Evolutionary conservation across 2,888 invertebrate species (phyloP).

Genomic region (Horisme vitalbata): DNA sequence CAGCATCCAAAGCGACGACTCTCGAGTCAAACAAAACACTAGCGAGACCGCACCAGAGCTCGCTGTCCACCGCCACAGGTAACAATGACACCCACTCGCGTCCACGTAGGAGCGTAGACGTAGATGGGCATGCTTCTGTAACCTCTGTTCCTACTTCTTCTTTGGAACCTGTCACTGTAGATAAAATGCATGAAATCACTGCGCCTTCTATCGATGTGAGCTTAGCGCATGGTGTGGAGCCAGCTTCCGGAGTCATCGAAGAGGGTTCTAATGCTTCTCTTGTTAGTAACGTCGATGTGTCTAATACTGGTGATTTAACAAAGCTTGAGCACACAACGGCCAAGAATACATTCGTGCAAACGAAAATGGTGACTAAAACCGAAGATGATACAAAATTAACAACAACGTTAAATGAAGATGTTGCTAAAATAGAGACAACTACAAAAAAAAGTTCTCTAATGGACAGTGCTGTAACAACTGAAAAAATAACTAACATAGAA

Average conservation of each 20-base stretch:
- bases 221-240: slow-evolving; percentile 77
- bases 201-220: slow-evolving; percentile 66
- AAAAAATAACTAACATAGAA: slow-evolving; percentile 33
- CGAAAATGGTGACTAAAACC: slow-evolving; percentile 6
- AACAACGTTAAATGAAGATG: slow-evolving; percentile 1
- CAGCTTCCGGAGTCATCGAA: slow-evolving; percentile 38
- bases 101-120: slow-evolving; percentile 88
- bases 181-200: slow-evolving; percentile 76
- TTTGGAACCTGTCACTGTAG: slow-evolving; percentile 70
- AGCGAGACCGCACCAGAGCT: slow-evolving; percentile 85
- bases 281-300: slow-evolving; percentile 51
- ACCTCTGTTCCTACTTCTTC: slow-evolving; percentile 63
- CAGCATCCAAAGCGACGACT: slow-evolving; percentile 87
- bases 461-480: slow-evolving; percentile 27
- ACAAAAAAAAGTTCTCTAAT: slow-evolving; percentile 21
- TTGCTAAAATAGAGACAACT: slow-evolving; percentile 18
- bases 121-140: slow-evolving; percentile 84
- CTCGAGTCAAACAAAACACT: slow-evolving; percentile 89
- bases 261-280: slow-evolving; percentile 59
- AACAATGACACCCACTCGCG: slow-evolving; percentile 80
- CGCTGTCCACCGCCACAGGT: slow-evolving; percentile 80
- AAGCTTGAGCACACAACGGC: slow-evolving; percentile 38
- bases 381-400: background rate
- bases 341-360: slow-evolving; percentile 13
- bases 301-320: slow-evolving; percentile 64